These are phyloP conservation scores for Oreochromis aureus DNA, from an alignment of 2,113 vertebrate genomes.

Conservation along the genomic window DNA sequence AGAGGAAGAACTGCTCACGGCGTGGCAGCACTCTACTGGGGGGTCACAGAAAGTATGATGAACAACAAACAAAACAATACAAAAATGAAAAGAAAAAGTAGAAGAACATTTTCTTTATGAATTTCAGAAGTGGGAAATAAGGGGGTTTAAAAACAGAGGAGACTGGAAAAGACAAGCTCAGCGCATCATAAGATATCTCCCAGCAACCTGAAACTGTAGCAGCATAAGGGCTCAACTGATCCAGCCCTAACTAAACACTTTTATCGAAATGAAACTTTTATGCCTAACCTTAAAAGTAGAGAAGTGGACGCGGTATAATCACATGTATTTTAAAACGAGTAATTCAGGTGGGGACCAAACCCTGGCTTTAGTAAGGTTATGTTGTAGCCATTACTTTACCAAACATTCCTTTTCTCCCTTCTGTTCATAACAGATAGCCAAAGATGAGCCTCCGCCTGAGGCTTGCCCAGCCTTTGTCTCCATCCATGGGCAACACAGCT, in stretches of 20 bases:
- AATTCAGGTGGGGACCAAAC: neutral
- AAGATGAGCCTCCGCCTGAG: constrained; percentile 85
- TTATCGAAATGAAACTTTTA: neutral
- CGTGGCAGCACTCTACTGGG: too few species aligned
- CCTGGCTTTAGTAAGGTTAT: neutral
- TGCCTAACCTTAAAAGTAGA: neutral
- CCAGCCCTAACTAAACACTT: neutral
- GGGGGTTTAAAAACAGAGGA: neutral
- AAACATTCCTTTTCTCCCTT: neutral
- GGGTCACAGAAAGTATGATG: neutral
- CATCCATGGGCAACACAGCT: constrained; percentile 84
- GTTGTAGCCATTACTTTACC: neutral
- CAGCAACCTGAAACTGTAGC: neutral
- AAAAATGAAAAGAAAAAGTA: neutral
- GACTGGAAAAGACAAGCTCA: neutral
- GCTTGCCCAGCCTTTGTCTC: constrained; percentile 87
- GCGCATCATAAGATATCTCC: neutral
- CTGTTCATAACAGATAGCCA: constrained; percentile 80
- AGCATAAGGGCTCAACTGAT: neutral
- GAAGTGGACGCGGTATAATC: neutral
- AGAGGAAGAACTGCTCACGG: neutral
- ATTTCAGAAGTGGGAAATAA: neutral
- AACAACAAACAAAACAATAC: neutral
- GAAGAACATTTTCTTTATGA: neutral
- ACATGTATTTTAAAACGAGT: neutral